Percentiles rank a stretch among this genome's conserved stretches.
These are phyloP conservation scores for Caenorhabditis remanei DNA, from an alignment of 1,140 invertebrate species.

Conservation along the genomic window DNA sequence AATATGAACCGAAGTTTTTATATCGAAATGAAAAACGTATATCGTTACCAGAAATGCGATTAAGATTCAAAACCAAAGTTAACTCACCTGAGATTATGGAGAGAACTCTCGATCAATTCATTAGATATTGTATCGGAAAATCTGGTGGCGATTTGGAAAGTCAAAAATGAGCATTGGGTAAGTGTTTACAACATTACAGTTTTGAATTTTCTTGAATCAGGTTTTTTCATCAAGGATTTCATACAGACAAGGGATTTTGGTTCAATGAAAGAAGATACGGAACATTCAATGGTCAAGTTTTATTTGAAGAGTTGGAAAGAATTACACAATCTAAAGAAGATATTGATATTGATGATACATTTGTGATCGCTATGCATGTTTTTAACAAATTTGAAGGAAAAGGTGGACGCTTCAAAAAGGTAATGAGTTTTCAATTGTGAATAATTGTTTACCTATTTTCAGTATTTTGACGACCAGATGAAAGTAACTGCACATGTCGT, in stretches of 20 bases:
- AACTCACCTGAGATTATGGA: not conserved
- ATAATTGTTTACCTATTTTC: not conserved
- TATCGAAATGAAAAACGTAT: not conserved
- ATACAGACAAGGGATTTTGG: not conserved
- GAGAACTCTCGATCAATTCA: not conserved
- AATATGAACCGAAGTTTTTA: not conserved
- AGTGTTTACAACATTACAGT: not conserved
- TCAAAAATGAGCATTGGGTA: not conserved
- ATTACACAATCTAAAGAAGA: not conserved
- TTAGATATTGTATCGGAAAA: not conserved
- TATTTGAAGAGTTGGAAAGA: slow-evolving; percentile 4
- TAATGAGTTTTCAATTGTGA: not conserved
- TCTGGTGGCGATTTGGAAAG: not conserved
- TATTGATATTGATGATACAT: not conserved
- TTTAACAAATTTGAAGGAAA: not conserved
- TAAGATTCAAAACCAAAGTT: not conserved
- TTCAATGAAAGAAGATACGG: not conserved
- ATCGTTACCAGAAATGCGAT: not conserved
- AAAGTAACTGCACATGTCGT: not conserved
- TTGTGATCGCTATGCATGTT: not conserved
- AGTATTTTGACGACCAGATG: not conserved
- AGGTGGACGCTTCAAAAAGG: not conserved
- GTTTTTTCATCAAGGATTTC: not conserved
- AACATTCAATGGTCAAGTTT: not conserved
- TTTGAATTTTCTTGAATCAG: not conserved